Evolutionary conservation across 2,797 vertebrate species (phyloP), one percentile per base, ranked within the genome.

Genomic region (Pseudocheirus occidentalis): DNA sequence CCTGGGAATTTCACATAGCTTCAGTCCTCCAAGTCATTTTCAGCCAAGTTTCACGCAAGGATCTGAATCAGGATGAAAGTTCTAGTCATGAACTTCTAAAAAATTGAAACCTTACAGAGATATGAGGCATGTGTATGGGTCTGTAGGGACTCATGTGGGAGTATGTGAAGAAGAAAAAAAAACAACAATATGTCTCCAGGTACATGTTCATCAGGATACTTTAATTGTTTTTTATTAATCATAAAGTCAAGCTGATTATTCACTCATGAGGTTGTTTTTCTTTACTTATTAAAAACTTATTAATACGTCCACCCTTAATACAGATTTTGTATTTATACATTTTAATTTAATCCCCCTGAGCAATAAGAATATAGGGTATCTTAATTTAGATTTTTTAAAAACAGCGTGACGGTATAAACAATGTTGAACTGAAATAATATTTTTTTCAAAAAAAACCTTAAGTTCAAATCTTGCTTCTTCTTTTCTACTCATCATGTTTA

Each of bases 31-130:
- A 90, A 62, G 46, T 46, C 4, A 93, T 81, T 96, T 97, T 95
- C 91, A 92, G 62, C 14, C 58, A 95, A 92, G 54, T 93, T 97
- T 92, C n/a, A 73, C 5, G 55, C 53, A 94, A 50, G 90, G 16
- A 92, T 95, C 53, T 96, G 92, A 27, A 13, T 57, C 54, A 95
- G n/a, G 29, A 4, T 58, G 13, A 28, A 93, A 1, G 50, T 0
- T 93, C 66, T 92, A 90, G 96, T 90, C 55, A 58, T 46, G 89
- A 94, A 97, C 89, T 40, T 95, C 40, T 14, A 91, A 90, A 97
- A 95, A 95, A 96, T 73, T 53, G 93, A 92, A n/a, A 95, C 94
- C 62, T 89, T 66, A 55, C 13, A n/a, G 52, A 95, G n/a, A 93
- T 90, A 73, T n/a, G 62, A 29, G 40, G 21, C 40, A 18, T 40